These are phyloP conservation scores for Syritta pipiens DNA, from an alignment of 2,888 invertebrate genomes.

Conservation along the genomic window DNA sequence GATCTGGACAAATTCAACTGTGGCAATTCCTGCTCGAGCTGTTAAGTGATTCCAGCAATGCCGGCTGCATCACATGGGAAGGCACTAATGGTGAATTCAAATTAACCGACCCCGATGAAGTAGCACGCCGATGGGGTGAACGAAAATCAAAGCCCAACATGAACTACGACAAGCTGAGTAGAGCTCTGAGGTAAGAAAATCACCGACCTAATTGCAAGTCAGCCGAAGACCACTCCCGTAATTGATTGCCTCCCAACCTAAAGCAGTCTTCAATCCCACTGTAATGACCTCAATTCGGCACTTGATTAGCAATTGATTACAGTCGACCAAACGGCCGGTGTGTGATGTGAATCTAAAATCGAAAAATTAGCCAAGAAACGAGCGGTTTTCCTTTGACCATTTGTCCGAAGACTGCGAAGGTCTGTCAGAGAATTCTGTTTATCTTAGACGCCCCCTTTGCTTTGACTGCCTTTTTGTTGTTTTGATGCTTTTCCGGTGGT, in stretches of 20 bases:
- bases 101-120: slow-evolving; percentile 98
- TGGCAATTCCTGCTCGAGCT: slow-evolving; percentile 99
- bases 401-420: slow-evolving; percentile 24
- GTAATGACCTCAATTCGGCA: slow-evolving; percentile 65
- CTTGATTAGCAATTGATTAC: slow-evolving; percentile 69
- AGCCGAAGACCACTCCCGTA: slow-evolving; percentile 7
- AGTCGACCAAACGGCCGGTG: slow-evolving; percentile 1
- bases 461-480: slow-evolving; percentile 45
- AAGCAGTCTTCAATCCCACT: slow-evolving; percentile 20
- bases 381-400: slow-evolving; percentile 32
- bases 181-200: slow-evolving; percentile 90
- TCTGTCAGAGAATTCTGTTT: slow-evolving; percentile 53
- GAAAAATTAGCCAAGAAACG: slow-evolving; percentile 6
- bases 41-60: slow-evolving; percentile 96
- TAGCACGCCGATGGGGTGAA: slow-evolving; percentile 99
- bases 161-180: slow-evolving; percentile 99
- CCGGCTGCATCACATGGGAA: slow-evolving; percentile 99
- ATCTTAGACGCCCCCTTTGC: slow-evolving; percentile 9
- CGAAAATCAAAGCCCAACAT: slow-evolving; percentile 99
- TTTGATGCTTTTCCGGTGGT: slow-evolving; percentile 57
- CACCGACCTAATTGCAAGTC: slow-evolving; percentile 32
- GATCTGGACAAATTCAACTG: slow-evolving; percentile 98
- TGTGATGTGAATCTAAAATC: slow-evolving; percentile 64
- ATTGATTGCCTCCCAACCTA: slow-evolving; percentile 21
- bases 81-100: slow-evolving; percentile 99